Conservation (phyloP, 1,140 invertebrate genomes). For the Magallana gigas region DNA sequence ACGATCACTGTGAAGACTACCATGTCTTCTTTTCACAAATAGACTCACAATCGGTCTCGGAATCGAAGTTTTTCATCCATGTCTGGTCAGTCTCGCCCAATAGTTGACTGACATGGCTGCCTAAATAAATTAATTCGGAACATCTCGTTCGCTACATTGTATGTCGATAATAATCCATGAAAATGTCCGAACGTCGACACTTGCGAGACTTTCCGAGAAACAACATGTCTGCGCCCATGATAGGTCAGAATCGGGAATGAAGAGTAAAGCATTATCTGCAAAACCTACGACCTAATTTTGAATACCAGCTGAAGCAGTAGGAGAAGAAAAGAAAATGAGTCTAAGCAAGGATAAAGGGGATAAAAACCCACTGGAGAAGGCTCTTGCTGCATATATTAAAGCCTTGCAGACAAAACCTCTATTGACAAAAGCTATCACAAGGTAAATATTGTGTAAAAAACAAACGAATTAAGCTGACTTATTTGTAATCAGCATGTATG, state of each 20-base stretch:
- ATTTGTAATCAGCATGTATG: neutral
- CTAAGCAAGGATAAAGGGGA: constrained; percentile 59
- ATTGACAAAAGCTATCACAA: constrained; percentile 65
- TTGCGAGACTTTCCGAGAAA: constrained; percentile 61
- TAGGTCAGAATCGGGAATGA: constrained; percentile 23
- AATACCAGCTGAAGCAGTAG: neutral
- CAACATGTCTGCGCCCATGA: constrained; percentile 64
- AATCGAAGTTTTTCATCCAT: constrained; percentile 2
- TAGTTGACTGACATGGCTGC: constrained; percentile 13
- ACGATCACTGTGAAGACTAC: neutral
- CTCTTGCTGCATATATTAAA: constrained; percentile 59
- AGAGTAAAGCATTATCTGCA: constrained; percentile 8
- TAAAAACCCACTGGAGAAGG: constrained; percentile 59
- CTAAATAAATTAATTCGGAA: constrained; percentile 25
- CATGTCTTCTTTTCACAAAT: neutral
- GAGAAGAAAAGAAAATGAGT: constrained; percentile 56
- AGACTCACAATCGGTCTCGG: neutral
- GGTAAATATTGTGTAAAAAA: constrained; percentile 47
- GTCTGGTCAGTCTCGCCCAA: neutral
- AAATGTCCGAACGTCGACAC: neutral
- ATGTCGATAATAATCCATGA: neutral
- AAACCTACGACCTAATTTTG: neutral
- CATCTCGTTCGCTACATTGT: too few relatives aligned
- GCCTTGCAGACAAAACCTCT: constrained; percentile 64
- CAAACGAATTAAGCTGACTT: neutral